Percentiles rank a stretch among this genome's conserved stretches.
These are phyloP conservation scores for Sciurus niger DNA, from an alignment of 2,113 vertebrate genomes.

Conservation along the genomic window DNA sequence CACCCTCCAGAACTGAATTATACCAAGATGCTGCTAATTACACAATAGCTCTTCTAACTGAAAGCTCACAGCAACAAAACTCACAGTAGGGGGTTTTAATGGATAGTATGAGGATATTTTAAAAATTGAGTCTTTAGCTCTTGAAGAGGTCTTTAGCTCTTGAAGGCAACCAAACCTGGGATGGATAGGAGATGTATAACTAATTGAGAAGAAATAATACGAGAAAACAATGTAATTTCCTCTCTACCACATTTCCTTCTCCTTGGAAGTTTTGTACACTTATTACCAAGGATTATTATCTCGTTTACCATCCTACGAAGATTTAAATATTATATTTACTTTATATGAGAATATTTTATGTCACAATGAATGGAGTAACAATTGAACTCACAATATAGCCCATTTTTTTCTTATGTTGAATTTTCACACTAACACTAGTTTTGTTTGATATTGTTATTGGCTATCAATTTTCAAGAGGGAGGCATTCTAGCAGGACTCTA, in stretches of 20 bases:
- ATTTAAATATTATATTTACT: constrained; percentile 33
- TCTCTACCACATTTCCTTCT: constrained; percentile 29
- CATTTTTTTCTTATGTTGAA: background rate
- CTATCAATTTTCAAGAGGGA: constrained; percentile 32
- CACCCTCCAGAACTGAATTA: constrained; percentile 82
- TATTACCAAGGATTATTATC: constrained; percentile 33
- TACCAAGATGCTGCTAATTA: constrained; percentile 83
- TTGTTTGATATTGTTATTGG: background rate
- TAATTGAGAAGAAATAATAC: constrained; percentile 45
- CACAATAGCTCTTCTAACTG: constrained; percentile 80
- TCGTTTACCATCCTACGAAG: constrained; percentile 19
- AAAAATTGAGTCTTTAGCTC: constrained; percentile 64
- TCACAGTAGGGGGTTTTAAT: constrained; percentile 70
- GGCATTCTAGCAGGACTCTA: background rate
- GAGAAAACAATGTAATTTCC: constrained; percentile 59
- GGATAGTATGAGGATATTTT: constrained; percentile 53
- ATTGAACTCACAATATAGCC: background rate
- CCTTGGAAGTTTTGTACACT: constrained; percentile 5
- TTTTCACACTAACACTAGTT: background rate
- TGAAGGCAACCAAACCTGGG: constrained; percentile 53
- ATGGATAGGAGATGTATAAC: background rate
- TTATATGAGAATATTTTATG: constrained; percentile 20
- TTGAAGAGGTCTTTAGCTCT: constrained; percentile 48
- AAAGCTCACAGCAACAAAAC: constrained; percentile 79
- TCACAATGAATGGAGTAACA: constrained; percentile 8